Conservation (phyloP, 2,113 vertebrate species). For the Cercocebus atys region DNA sequence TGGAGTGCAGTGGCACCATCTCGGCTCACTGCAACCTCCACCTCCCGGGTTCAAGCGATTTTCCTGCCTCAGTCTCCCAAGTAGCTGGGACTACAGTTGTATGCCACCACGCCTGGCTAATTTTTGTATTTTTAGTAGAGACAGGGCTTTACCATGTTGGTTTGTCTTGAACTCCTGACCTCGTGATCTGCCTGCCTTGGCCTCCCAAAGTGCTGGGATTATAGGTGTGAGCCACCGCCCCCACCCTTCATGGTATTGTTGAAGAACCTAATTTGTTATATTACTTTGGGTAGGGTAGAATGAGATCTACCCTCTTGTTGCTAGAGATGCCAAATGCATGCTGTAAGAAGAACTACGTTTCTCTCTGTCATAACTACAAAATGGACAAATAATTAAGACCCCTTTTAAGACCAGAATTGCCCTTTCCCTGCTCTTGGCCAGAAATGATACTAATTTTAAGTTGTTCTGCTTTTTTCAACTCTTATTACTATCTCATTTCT, state of each 20-base stretch:
- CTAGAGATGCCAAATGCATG: background rate
- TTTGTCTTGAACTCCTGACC: too few relatives aligned
- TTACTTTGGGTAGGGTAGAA: background rate
- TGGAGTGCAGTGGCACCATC: too few relatives aligned
- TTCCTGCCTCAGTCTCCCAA: too few relatives aligned
- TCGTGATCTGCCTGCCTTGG: too few relatives aligned
- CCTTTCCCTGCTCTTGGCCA: background rate
- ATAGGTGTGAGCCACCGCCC: too few relatives aligned
- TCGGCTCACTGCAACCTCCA: too few relatives aligned
- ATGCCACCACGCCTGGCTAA: too few relatives aligned
- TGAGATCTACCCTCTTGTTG: background rate
- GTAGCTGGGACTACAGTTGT: too few relatives aligned
- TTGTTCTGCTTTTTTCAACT: background rate
- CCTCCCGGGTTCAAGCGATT: too few relatives aligned
- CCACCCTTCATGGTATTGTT: background rate
- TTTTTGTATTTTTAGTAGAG: too few relatives aligned
- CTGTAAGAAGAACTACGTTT: background rate
- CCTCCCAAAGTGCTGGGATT: too few relatives aligned
- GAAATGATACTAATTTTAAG: slow-evolving; percentile 43
- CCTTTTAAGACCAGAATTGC: background rate
- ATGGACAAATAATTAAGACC: background rate
- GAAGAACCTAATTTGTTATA: background rate
- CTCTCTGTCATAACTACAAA: background rate
- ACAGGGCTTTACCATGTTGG: too few relatives aligned
- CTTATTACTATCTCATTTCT: background rate